Evolutionary conservation across 2,113 vertebrate genomes (phyloP).

Genomic region (Urocitellus parryii): DNA sequence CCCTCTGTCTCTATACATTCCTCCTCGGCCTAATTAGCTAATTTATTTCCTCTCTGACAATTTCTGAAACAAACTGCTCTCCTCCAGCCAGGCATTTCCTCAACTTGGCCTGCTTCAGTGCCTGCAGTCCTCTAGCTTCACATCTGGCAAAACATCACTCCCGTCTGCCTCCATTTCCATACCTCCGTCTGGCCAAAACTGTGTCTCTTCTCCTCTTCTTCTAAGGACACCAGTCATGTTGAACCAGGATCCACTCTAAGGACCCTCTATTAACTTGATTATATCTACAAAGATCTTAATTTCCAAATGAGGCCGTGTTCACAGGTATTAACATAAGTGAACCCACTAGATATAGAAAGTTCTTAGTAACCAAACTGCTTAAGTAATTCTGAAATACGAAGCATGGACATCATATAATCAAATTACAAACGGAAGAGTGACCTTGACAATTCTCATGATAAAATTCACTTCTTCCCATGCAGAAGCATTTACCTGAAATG

Average conservation of each 20-base stretch:
- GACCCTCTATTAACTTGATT: neutral
- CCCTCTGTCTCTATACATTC: neutral
- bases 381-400: neutral
- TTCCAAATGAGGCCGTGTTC: slow-evolving; percentile 8
- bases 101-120: neutral
- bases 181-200: neutral
- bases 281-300: neutral
- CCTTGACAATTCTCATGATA: neutral
- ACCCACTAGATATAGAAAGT: neutral
- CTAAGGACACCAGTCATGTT: neutral
- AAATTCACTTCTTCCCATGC: neutral
- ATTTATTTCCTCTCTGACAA: neutral
- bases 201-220: neutral
- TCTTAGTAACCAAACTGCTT: slow-evolving; percentile 16
- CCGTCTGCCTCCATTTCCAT: neutral
- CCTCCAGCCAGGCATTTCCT: neutral
- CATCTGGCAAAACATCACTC: neutral
- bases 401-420: neutral
- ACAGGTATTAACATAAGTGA: neutral
- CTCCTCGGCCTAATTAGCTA: neutral
- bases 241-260: neutral
- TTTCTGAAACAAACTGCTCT: neutral
- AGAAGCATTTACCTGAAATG: neutral
- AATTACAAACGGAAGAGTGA: neutral
- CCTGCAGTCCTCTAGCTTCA: neutral